Percentiles rank a stretch among this genome's conserved stretches.
Conservation (phyloP, 2,113 vertebrate genomes). For the Callaeas wilsoni region DNA sequence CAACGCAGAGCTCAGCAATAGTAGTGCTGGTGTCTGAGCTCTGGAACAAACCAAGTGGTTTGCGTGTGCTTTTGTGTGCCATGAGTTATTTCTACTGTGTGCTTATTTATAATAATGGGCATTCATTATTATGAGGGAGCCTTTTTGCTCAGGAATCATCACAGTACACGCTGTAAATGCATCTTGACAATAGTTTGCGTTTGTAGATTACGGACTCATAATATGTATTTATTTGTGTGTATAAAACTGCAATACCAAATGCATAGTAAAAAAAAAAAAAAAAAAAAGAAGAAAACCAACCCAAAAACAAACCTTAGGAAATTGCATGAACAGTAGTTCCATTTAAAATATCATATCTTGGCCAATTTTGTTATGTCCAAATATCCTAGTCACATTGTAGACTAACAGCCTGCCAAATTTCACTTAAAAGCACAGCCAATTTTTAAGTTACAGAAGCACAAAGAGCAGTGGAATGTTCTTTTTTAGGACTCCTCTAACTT, state of each 20-base stretch:
- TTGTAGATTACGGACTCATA: slow-evolving; percentile 71
- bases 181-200: slow-evolving; percentile 72
- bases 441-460: slow-evolving; percentile 69
- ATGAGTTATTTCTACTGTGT: slow-evolving; percentile 72
- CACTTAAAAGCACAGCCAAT: slow-evolving; percentile 62
- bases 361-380: slow-evolving; percentile 72
- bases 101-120: slow-evolving; percentile 78
- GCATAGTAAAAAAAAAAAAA: slow-evolving; percentile 11
- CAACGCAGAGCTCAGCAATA: slow-evolving; percentile 70
- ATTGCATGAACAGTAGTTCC: slow-evolving; percentile 68
- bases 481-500: slow-evolving; percentile 59
- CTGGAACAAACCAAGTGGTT: slow-evolving; percentile 72
- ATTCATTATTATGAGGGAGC: slow-evolving; percentile 76
- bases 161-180: slow-evolving; percentile 62
- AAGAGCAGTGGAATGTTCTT: slow-evolving; percentile 67
- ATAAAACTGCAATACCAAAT: slow-evolving; percentile 66
- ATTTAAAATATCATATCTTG: slow-evolving; percentile 74
- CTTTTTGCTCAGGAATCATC: slow-evolving; percentile 72
- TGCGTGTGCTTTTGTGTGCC: slow-evolving; percentile 75
- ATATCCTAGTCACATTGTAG: slow-evolving; percentile 71
- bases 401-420: slow-evolving; percentile 69
- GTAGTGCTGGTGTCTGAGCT: slow-evolving; percentile 74
- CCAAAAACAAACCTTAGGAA: slow-evolving; percentile 50
- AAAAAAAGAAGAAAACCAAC: neutral
- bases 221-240: slow-evolving; percentile 74